Evolutionary conservation across 2,888 invertebrate genomes (phyloP).

Genomic region (Drosophila prostipennis): DNA sequence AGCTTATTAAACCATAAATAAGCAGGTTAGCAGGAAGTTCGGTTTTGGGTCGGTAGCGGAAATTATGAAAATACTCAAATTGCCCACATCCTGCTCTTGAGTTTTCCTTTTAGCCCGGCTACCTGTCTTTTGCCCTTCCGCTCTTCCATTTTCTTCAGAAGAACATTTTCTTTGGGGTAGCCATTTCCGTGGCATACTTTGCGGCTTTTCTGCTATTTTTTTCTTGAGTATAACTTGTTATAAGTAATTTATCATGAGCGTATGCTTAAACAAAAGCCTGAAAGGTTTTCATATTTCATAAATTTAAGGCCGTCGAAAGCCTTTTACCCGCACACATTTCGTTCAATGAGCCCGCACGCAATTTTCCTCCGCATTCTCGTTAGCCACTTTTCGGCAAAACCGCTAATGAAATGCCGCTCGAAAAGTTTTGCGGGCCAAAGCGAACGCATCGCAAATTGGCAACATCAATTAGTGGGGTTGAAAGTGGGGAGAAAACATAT

Average conservation of each 20-base stretch:
- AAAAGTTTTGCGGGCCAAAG: conserved; percentile 54
- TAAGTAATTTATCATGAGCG: conserved; percentile 41
- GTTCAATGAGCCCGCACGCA: conserved; percentile 5
- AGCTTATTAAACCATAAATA: conserved; percentile 71
- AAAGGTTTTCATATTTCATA: conserved; percentile 34
- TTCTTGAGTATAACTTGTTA: too few relatives aligned
- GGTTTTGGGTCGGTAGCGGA: conserved; percentile 53
- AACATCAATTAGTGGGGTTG: conserved; percentile 49
- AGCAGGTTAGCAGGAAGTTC: conserved; percentile 47
- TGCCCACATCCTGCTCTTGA: conserved; percentile 63
- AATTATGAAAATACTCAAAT: conserved; percentile 76
- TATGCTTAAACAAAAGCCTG: conserved; percentile 33
- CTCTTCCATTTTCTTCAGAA: conserved; percentile 36
- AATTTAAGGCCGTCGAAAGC: conserved; percentile 31
- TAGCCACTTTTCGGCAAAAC: conserved; percentile 47
- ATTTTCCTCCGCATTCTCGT: conserved; percentile 13
- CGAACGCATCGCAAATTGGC: conserved; percentile 56
- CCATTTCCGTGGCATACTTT: conserved; percentile 71
- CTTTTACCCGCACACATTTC: conserved; percentile 20
- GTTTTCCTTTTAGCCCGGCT: conserved; percentile 27
- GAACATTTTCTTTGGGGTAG: conserved; percentile 22
- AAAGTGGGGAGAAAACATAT: conserved; percentile 40
- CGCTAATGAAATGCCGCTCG: conserved; percentile 73
- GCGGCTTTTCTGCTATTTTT: conserved; percentile 45
- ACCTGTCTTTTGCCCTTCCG: conserved; percentile 24